A percentile compares a stretch with the other conserved stretches of the same genome.
Conservation (phyloP, 1,140 invertebrate species). For the Linepithema humile region DNA sequence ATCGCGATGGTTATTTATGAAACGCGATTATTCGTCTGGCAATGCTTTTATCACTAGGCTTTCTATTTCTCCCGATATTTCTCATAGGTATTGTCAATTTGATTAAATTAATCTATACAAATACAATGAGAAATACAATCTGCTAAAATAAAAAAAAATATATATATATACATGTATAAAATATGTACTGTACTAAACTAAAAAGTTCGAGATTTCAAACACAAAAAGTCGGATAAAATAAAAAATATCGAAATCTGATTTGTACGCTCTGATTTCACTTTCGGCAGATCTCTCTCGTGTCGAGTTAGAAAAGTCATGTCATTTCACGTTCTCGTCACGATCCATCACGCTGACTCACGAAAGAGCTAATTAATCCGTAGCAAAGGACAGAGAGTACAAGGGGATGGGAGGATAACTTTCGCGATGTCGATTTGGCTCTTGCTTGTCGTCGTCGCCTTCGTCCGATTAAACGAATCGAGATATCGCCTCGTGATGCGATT, state of each 20-base stretch:
- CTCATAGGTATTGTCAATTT: background rate
- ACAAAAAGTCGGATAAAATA: background rate
- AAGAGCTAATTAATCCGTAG: constrained; percentile 44
- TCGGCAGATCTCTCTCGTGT: background rate
- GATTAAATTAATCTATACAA: background rate
- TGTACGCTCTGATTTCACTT: background rate
- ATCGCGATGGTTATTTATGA: constrained; percentile 40
- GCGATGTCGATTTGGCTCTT: constrained; percentile 17
- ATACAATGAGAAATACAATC: background rate
- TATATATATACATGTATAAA: background rate
- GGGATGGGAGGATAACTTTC: constrained; percentile 1
- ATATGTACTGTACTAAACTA: too few species aligned
- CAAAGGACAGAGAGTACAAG: background rate
- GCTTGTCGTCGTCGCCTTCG: constrained; percentile 26
- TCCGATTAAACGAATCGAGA: constrained; percentile 60
- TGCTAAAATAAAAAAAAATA: background rate
- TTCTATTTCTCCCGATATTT: background rate
- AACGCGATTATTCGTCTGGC: constrained; percentile 41
- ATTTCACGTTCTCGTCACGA: constrained; percentile 22
- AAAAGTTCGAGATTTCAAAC: background rate
- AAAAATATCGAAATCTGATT: background rate
- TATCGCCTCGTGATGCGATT: constrained; percentile 46
- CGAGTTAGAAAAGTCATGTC: constrained; percentile 13
- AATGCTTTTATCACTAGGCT: constrained; percentile 20
- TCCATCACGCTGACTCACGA: constrained; percentile 40